phyloP scores from a whole-genome alignment of 2,888 invertebrate species.

The Sphinx pinastri region DNA sequence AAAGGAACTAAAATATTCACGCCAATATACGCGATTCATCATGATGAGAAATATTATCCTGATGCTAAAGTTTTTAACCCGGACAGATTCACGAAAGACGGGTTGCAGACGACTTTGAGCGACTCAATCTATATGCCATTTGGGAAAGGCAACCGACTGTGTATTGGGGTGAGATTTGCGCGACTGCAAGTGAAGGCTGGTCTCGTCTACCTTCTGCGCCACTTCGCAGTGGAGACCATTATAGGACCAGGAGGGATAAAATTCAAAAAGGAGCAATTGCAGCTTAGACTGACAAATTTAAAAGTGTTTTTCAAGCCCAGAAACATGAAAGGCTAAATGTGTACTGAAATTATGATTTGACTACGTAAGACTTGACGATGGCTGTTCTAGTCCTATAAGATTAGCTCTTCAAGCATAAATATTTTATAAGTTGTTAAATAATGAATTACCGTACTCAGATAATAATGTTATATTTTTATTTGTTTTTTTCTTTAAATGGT shows the following conservation, averaged over 20 bases:
- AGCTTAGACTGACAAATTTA: conserved; percentile 53
- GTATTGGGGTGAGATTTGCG: conserved; percentile 67
- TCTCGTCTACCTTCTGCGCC: conserved; percentile 49
- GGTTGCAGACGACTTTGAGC: conserved; percentile 35
- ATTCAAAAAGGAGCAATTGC: conserved; percentile 49
- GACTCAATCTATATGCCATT: conserved; percentile 68
- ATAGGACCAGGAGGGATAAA: conserved; percentile 46
- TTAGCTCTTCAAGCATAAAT: no score
- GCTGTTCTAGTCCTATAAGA: no score
- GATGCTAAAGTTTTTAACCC: conserved; percentile 74
- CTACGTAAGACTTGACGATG: neutral
- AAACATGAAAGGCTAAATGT: neutral
- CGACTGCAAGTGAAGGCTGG: conserved; percentile 54
- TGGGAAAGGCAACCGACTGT: conserved; percentile 71
- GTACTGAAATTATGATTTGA: neutral
- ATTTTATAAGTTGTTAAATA: no score
- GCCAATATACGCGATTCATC: conserved; percentile 64
- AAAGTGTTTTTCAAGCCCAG: conserved; percentile 50
- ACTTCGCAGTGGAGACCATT: conserved; percentile 49
- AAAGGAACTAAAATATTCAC: conserved; percentile 57
- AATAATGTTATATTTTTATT: no score
- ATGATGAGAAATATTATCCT: conserved; percentile 67
- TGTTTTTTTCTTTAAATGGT: no score
- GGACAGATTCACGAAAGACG: conserved; percentile 59
- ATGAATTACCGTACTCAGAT: no score